Evolutionary conservation across 2,888 invertebrate species (phyloP).

Genomic region (Adelognathus sp.): DNA sequence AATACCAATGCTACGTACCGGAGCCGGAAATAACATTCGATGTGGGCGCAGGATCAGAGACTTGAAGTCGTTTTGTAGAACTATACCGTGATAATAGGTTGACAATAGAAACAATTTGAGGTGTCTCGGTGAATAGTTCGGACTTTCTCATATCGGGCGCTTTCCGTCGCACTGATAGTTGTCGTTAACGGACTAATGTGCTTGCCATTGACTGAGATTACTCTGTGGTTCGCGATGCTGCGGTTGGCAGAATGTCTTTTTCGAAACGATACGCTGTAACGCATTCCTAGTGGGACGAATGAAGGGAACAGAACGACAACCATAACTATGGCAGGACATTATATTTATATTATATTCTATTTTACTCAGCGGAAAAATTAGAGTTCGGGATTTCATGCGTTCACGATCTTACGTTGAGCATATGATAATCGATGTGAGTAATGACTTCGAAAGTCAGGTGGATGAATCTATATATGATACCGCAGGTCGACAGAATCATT

Average conservation of each 20-base stretch:
- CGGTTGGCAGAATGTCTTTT: constrained; percentile 5
- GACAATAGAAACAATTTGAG: background rate
- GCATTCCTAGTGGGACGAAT: background rate
- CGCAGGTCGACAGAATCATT: background rate
- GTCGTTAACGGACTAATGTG: background rate
- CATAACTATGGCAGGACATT: background rate
- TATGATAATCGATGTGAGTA: too few relatives aligned
- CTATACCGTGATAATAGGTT: background rate
- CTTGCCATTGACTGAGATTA: background rate
- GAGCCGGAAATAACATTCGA: background rate
- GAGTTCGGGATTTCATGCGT: too few relatives aligned
- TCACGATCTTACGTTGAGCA: too few relatives aligned
- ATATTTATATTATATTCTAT: background rate
- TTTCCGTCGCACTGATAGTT: background rate
- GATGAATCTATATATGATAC: background rate
- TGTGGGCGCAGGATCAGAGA: background rate
- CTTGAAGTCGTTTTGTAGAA: background rate
- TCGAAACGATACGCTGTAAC: background rate
- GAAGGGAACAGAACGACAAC: background rate
- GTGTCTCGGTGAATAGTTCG: background rate
- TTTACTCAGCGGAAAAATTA: too few relatives aligned
- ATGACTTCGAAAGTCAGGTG: background rate
- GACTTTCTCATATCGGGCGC: background rate
- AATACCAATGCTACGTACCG: background rate
- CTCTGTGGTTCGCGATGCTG: background rate